Conservation (phyloP, 2,888 invertebrate genomes). For the Epinotia ramella region DNA sequence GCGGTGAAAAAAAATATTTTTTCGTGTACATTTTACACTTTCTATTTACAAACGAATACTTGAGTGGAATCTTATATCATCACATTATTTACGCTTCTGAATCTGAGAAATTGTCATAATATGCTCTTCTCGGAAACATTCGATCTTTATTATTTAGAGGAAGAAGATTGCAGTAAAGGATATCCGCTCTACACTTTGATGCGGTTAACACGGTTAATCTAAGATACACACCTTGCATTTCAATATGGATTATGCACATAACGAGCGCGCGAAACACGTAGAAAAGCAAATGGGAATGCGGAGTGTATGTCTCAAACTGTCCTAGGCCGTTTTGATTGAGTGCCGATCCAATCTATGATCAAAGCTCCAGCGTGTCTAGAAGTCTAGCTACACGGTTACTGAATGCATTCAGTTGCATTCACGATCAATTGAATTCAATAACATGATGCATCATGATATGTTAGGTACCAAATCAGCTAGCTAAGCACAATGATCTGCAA, state of each 20-base stretch:
- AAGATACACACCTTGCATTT: too few relatives aligned
- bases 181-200: too few relatives aligned
- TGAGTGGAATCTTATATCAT: not conserved
- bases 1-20: too few relatives aligned
- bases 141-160: too few relatives aligned
- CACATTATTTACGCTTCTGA: not conserved
- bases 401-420: conserved; percentile 20
- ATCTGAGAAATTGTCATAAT: too few relatives aligned
- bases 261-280: too few relatives aligned
- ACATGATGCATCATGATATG: conserved; percentile 10
- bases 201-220: too few relatives aligned
- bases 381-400: conserved; percentile 2
- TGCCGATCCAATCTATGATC: conserved; percentile 59
- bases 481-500: not conserved
- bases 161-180: too few relatives aligned
- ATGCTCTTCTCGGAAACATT: not conserved
- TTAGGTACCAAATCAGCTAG: conserved; percentile 5
- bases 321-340: not conserved
- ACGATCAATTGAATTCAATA: conserved; percentile 34
- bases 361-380: conserved; percentile 55
- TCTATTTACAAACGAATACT: not conserved
- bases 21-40: too few relatives aligned
- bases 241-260: too few relatives aligned
- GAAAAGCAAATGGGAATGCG: too few relatives aligned
- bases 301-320: too few relatives aligned